Evolutionary conservation across 2,888 invertebrate genomes (phyloP).

Genomic region (Cephus nigrinus): DNA sequence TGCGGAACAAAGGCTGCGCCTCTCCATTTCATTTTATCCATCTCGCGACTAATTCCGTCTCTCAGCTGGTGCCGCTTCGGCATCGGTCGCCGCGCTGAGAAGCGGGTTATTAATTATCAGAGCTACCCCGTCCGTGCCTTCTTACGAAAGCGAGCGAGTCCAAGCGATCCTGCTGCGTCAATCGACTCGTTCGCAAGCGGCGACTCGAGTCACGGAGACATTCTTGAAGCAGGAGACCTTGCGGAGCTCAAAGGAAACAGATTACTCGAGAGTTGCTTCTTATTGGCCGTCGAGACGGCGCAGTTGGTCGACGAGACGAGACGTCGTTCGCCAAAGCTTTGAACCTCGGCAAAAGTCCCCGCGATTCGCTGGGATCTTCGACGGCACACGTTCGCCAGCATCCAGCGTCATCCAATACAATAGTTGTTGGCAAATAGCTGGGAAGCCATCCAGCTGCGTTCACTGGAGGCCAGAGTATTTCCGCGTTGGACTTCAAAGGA

Average conservation of each 20-base stretch:
- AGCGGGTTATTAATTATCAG: slow-evolving; percentile 56
- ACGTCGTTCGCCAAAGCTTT: not conserved
- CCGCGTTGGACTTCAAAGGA: no score
- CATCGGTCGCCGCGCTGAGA: slow-evolving; percentile 27
- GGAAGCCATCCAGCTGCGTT: no score
- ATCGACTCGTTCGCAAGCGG: slow-evolving; percentile 15
- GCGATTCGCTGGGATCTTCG: no score
- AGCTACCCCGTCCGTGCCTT: slow-evolving; percentile 18
- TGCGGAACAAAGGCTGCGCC: not conserved
- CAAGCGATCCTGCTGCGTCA: not conserved
- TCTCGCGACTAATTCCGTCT: no score
- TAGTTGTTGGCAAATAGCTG: no score
- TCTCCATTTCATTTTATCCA: no score
- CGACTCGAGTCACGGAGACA: slow-evolving; percentile 34
- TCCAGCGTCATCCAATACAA: no score
- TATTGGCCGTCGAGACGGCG: slow-evolving; percentile 24
- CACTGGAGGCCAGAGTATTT: no score
- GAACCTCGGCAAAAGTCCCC: not conserved
- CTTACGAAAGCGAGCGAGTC: not conserved
- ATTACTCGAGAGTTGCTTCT: slow-evolving; percentile 34
- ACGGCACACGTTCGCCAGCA: no score
- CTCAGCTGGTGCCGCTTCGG: no score
- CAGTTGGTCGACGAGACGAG: not conserved
- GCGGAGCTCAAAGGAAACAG: slow-evolving; percentile 29
- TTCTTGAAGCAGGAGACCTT: slow-evolving; percentile 22